phyloP scores from a whole-genome alignment of 2,888 invertebrate genomes.

The Brenthis hecate region DNA sequence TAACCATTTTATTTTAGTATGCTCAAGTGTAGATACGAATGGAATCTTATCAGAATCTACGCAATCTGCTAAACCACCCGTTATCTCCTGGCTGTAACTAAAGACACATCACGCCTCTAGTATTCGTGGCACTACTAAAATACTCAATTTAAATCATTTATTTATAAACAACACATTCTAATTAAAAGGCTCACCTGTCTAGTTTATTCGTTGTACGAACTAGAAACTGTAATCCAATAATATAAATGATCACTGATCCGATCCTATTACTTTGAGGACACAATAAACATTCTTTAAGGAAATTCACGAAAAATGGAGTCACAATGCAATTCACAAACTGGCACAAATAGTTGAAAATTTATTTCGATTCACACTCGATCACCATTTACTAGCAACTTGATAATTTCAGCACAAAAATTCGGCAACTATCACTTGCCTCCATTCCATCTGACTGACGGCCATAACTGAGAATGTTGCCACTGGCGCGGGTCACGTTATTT shows the following conservation, averaged over 20 bases:
- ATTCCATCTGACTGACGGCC: conserved; percentile 74
- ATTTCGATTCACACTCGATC: conserved; percentile 59
- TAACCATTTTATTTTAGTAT: conserved; percentile 25
- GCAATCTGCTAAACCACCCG: conserved; percentile 76
- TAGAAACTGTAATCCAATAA: conserved; percentile 79
- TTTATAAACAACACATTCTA: conserved; percentile 30
- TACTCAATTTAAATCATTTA: conserved; percentile 23
- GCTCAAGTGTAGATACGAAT: conserved; percentile 28
- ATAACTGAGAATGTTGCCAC: conserved; percentile 72
- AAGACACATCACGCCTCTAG: conserved; percentile 57
- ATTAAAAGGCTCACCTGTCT: conserved; percentile 64
- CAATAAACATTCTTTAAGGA: conserved; percentile 72
- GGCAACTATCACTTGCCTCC: conserved; percentile 63
- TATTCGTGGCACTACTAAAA: conserved; percentile 61
- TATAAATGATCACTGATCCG: conserved; percentile 65
- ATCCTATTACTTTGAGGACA: conserved; percentile 76
- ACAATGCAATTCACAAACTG: conserved; percentile 61
- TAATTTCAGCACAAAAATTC: conserved; percentile 69
- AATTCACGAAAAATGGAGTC: conserved; percentile 65
- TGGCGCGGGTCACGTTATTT: conserved; percentile 64
- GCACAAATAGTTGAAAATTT: conserved; percentile 58
- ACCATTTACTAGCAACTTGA: conserved; percentile 67
- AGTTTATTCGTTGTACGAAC: conserved; percentile 66
- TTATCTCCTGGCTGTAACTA: conserved; percentile 63
- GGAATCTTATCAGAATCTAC: conserved; percentile 72